phyloP scores from a whole-genome alignment of 2,797 vertebrate genomes.

The Rhodeus uyekii region DNA sequence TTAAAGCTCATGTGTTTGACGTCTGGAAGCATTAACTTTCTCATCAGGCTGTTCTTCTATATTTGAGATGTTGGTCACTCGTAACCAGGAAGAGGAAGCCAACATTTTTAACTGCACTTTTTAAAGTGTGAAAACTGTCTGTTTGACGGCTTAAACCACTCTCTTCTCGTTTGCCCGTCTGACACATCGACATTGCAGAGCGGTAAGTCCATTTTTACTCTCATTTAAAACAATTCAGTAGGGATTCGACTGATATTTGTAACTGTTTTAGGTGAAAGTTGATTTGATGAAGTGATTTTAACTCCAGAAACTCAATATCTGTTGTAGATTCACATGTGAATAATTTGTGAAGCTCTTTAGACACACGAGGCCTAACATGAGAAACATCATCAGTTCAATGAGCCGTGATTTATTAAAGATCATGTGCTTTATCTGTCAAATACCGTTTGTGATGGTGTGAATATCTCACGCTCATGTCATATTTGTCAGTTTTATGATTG shows the following conservation, averaged over 20 bases:
- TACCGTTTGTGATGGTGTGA: too few relatives aligned
- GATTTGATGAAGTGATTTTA: background rate
- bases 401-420: too few relatives aligned
- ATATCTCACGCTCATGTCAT: background rate
- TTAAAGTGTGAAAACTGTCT: background rate
- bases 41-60: background rate
- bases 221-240: background rate
- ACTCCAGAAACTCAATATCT: background rate
- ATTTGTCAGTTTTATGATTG: background rate
- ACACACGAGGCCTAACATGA: too few relatives aligned
- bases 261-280: too few relatives aligned
- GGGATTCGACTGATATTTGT: too few relatives aligned
- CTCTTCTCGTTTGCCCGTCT: background rate
- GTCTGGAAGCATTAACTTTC: background rate
- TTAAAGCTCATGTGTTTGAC: background rate
- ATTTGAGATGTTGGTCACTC: background rate
- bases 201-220: background rate
- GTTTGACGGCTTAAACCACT: background rate
- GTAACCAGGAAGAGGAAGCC: background rate
- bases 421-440: too few relatives aligned
- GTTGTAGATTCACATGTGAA: background rate
- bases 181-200: background rate
- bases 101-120: background rate
- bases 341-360: background rate
- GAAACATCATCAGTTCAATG: too few relatives aligned